A percentile compares a stretch with the other conserved stretches of the same genome.
These are phyloP conservation scores for Hyles vespertilio DNA, from an alignment of 1,140 invertebrate species.

Conservation along the genomic window DNA sequence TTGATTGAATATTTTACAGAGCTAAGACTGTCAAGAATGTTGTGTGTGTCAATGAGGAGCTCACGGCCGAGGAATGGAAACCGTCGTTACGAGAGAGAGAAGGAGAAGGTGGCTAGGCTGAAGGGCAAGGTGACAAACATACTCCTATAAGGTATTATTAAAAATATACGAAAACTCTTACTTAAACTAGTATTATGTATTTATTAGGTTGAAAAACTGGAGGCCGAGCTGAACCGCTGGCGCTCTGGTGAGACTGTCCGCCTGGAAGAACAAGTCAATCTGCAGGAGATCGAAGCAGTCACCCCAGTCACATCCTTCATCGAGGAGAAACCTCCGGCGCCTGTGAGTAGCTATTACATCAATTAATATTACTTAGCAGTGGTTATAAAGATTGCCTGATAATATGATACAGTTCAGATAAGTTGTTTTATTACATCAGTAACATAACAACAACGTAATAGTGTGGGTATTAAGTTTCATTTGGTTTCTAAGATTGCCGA, in stretches of 20 bases:
- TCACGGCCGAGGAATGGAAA: constrained; percentile 99
- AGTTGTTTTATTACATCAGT: too few relatives aligned
- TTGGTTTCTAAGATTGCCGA: too few relatives aligned
- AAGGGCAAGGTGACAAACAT: constrained; percentile 82
- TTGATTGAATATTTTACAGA: constrained; percentile 70
- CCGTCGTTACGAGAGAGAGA: constrained; percentile 97
- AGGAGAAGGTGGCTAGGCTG: constrained; percentile 94
- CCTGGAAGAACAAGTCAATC: constrained; percentile 93
- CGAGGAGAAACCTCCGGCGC: constrained; percentile 69
- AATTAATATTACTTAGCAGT: too few relatives aligned
- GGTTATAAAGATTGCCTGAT: too few relatives aligned
- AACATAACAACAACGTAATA: too few relatives aligned
- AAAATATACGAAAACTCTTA: neutral
- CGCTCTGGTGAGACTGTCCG: constrained; percentile 93
- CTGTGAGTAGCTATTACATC: constrained; percentile 38
- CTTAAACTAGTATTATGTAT: neutral
- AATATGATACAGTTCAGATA: too few relatives aligned
- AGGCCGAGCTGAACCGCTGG: constrained; percentile 93
- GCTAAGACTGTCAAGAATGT: constrained; percentile 99
- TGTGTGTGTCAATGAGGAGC: constrained; percentile 98
- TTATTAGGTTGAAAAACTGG: constrained; percentile 86
- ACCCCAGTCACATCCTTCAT: constrained; percentile 76
- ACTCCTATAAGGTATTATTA: neutral
- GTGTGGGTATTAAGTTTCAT: too few relatives aligned
- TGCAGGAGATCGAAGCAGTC: constrained; percentile 84